Evolutionary conservation across 2,113 vertebrate genomes (phyloP).

Genomic region (Rhinichthys klamathensis): DNA sequence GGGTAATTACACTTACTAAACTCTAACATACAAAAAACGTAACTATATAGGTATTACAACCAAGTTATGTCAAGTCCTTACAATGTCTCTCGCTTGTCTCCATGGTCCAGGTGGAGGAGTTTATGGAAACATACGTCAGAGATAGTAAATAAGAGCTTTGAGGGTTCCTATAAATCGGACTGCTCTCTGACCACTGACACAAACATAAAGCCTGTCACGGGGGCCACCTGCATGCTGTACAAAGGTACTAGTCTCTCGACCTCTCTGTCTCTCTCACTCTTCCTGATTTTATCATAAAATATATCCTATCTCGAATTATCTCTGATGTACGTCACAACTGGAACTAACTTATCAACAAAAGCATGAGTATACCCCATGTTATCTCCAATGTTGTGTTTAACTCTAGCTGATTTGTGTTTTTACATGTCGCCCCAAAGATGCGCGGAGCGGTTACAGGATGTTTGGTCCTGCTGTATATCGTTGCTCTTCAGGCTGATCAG

Average conservation of each 20-base stretch:
- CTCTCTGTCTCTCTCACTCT: neutral
- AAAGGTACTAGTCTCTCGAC: neutral
- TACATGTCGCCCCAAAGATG: constrained; percentile 61
- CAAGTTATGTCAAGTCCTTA: constrained; percentile 56
- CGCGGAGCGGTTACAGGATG: constrained; percentile 63
- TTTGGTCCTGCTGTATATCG: constrained; percentile 71
- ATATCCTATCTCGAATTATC: neutral
- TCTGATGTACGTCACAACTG: neutral
- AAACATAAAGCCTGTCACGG: constrained; percentile 58
- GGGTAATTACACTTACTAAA: neutral
- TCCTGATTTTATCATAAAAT: neutral
- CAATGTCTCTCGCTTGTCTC: constrained; percentile 63
- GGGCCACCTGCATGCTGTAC: constrained; percentile 4
- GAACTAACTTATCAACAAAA: neutral
- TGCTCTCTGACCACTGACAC: constrained; percentile 47
- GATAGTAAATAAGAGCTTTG: constrained; percentile 63
- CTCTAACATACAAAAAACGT: neutral
- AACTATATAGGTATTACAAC: neutral
- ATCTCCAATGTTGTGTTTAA: neutral
- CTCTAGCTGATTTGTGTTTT: neutral
- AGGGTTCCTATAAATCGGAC: constrained; percentile 68
- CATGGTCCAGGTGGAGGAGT: constrained; percentile 48
- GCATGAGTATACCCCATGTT: neutral
- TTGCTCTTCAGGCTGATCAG: constrained; percentile 75
- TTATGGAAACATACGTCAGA: constrained; percentile 68